A percentile compares a stretch with the other conserved stretches of the same genome.
These are phyloP conservation scores for Anarrhichthys ocellatus DNA, from an alignment of 2,113 vertebrate species.

Conservation along the genomic window DNA sequence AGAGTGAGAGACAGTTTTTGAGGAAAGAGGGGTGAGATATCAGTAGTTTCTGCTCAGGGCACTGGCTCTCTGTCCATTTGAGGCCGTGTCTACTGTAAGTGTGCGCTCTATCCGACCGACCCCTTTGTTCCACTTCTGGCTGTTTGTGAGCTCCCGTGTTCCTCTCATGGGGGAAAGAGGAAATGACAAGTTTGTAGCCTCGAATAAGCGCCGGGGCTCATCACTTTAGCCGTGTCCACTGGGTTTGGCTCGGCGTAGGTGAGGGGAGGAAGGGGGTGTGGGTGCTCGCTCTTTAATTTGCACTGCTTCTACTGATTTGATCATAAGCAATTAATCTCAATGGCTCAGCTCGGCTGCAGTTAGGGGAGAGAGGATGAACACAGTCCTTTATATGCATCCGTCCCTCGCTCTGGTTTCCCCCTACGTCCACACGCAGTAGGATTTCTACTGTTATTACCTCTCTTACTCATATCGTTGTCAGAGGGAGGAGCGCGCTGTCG, in stretches of 20 bases:
- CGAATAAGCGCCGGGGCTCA: conserved; percentile 70
- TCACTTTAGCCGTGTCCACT: conserved; percentile 67
- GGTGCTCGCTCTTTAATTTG: conserved; percentile 78
- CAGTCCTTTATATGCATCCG: conserved; percentile 33
- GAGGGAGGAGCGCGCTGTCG: background rate
- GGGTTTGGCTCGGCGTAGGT: conserved; percentile 43
- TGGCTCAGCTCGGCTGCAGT: conserved; percentile 64
- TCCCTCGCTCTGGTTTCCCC: conserved; percentile 49
- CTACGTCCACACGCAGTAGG: conserved; percentile 22
- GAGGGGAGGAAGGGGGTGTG: conserved; percentile 22
- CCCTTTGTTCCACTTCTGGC: conserved; percentile 65
- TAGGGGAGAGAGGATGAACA: conserved; percentile 53
- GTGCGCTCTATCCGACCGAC: conserved; percentile 49
- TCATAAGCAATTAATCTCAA: conserved; percentile 85
- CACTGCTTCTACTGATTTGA: conserved; percentile 83
- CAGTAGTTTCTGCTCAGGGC: conserved; percentile 62
- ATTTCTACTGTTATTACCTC: conserved; percentile 27
- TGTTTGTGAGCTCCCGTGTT: conserved; percentile 61
- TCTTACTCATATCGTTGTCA: conserved; percentile 17
- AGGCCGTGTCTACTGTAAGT: conserved; percentile 16
- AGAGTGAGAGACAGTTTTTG: conserved; percentile 48
- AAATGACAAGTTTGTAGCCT: conserved; percentile 82
- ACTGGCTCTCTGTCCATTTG: conserved; percentile 10
- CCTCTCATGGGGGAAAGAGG: conserved; percentile 72
- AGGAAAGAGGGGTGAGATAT: conserved; percentile 61